Evolutionary conservation across 2,888 invertebrate species (phyloP).

Genomic region (Adelphocoris suturalis): DNA sequence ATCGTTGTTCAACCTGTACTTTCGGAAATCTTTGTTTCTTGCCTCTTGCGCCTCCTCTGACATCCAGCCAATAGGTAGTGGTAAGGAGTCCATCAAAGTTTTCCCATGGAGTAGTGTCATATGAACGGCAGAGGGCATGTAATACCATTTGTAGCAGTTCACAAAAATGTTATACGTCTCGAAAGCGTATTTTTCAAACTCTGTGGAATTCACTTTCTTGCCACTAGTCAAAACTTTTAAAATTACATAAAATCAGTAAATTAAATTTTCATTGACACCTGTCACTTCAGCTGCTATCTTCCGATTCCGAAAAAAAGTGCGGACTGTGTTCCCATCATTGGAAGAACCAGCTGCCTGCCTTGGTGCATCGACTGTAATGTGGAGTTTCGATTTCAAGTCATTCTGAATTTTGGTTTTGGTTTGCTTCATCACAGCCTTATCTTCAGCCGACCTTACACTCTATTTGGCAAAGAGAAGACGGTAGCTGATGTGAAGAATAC

Average conservation of each 20-base stretch:
- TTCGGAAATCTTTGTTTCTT: background rate
- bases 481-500: background rate
- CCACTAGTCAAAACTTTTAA: background rate
- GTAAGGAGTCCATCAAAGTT: background rate
- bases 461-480: background rate
- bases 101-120: background rate
- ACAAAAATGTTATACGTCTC: background rate
- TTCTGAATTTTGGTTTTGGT: background rate
- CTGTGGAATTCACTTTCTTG: background rate
- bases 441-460: background rate
- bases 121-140: background rate
- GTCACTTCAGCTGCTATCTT: background rate
- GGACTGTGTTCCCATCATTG: slow-evolving; percentile 30
- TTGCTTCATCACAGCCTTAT: background rate
- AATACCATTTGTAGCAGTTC: background rate
- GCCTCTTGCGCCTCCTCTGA: no score
- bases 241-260: slow-evolving; percentile 8
- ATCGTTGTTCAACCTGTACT: no score
- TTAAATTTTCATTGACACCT: background rate
- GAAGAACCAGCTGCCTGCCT: slow-evolving; percentile 12
- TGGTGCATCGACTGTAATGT: background rate
- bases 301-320: slow-evolving; percentile 1
- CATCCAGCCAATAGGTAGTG: background rate
- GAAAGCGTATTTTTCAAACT: background rate
- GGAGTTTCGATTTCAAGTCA: background rate